Base-by-base conservation (phyloP, 2,797 vertebrate species). In the Crypturellus tataupa region DNA sequence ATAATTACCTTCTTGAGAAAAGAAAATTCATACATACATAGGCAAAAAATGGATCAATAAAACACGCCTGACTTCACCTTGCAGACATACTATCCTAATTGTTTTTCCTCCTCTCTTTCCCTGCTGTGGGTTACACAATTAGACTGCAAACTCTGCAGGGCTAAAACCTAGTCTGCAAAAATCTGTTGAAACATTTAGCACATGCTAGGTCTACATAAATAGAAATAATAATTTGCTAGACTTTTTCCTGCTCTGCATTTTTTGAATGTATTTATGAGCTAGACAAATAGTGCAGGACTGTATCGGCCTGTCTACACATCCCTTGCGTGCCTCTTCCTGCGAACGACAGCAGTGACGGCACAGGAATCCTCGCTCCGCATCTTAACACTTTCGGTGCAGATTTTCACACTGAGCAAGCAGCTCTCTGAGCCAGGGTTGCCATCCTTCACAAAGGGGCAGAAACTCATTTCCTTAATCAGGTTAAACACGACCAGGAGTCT, bases 141-240 rank as follows among this genome's bases (percentile, higher is more conserved):
- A 69, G 53, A 39, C 21, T 31, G 6, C 18, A 63, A 0, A 1
- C 10, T 76, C 49, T 31, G 25, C 42, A 88, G 82, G 78, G 55
- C 40, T 13, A 76, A 96, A 87, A 47, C 6, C 39, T 21, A 67
- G 51, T 14, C 63, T 77, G 73, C 47, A 91, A 84, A 86, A 75
- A 81, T 64, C 17, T 70, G 87, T 14, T 91, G 62, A 91, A 89
- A 94, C 92, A 91, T 91, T 93, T 93, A 95, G 47, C 47, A 67
- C 7, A 10, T 39, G n/a, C 33, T 17, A 77, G 42, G 27, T 49
- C 82, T 80, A 46, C 9, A 44, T 35, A 96, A 95, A 94, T 37
- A 90, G 67, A 12, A 85, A 85, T 89, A 86, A 92, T 70, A 91
- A 87, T 65, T 87, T 71, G 63, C 51, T 47, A 44, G 68, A 35